Evolutionary conservation across 2,797 vertebrate genomes (phyloP), one percentile per base, ranked within the genome.

Genomic region (Gambusia yucatana): DNA sequence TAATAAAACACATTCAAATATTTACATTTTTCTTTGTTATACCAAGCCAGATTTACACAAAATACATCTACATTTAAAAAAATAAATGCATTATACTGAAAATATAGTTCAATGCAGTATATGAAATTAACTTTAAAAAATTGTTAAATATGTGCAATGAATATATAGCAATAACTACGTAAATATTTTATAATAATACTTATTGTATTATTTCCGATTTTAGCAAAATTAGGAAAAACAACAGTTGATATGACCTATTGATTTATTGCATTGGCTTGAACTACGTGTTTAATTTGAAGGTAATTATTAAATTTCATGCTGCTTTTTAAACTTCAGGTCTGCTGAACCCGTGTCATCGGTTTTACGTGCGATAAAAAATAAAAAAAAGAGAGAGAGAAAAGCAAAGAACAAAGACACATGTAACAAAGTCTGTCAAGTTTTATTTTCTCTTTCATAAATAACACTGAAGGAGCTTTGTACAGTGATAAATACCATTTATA

Each of bases 401-500:
- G 22, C 8, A 1, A 76, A 67, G 22, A 50, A 43, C 47, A 77
- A 77, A 81, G 28, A 2, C 39, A 1, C 33, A 70, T 80, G 48
- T 91, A 92, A 86, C 84, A 94, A 95, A 93, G 78, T 87, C 76
- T 50, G 83, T 91, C 88, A 84, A 82, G 71, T 92, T 94, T 92
- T 92, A 93, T 93, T 96, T 89, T 94, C 85, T 92, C 84, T 92
- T 85, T 95, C 92, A 96, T 96, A 96, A 96, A 96, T 96, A 96
- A 96, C 95, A 96, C 94, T 94, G 91, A 95, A 95, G 94, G 96
- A 95, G 95, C 94, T 92, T 94, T 72, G 69, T 95, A 96, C 94
- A 96, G 96, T 82, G 93, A 96, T 96, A 95, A 93, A 95, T 95
- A 93, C 88, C 91, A 94, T 93, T 95, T 94, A 95, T 94, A 94